These are phyloP conservation scores for Neotragus moschatus DNA, from an alignment of 2,113 vertebrate species.

Conservation along the genomic window DNA sequence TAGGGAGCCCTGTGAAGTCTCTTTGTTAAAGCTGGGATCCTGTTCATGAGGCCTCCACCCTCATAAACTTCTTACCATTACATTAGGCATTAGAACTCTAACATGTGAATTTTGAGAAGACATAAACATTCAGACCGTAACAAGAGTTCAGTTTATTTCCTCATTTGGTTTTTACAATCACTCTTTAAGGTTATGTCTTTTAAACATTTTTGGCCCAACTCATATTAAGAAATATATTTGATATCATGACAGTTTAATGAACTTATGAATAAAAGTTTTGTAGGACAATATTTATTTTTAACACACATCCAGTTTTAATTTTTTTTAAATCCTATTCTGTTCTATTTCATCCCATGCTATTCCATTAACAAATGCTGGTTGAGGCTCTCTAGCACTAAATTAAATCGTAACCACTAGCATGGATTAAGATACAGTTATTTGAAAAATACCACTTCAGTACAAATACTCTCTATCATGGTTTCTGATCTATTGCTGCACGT, in stretches of 20 bases:
- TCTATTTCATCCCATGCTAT: background rate
- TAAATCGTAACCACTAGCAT: background rate
- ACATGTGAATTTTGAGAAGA: background rate
- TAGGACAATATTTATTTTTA: background rate
- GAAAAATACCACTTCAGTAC: background rate
- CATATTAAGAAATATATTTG: conserved; percentile 18
- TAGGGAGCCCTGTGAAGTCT: background rate
- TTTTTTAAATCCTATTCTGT: background rate
- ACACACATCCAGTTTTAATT: background rate
- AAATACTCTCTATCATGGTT: background rate
- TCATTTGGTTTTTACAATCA: background rate
- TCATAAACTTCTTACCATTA: background rate
- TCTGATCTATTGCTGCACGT: background rate
- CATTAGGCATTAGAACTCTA: background rate
- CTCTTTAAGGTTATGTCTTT: background rate
- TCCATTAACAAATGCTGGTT: background rate
- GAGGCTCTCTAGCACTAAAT: background rate
- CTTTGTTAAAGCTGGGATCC: background rate
- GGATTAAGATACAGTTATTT: background rate
- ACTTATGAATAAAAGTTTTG: background rate
- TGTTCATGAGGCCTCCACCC: background rate
- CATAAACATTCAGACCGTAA: background rate
- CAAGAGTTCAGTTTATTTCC: background rate
- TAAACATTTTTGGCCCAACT: background rate
- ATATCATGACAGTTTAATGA: background rate